A percentile compares a stretch with the other conserved stretches of the same genome.
Evolutionary conservation across 2,113 vertebrate species (phyloP).

Genomic region (Rousettus leschenaultii): DNA sequence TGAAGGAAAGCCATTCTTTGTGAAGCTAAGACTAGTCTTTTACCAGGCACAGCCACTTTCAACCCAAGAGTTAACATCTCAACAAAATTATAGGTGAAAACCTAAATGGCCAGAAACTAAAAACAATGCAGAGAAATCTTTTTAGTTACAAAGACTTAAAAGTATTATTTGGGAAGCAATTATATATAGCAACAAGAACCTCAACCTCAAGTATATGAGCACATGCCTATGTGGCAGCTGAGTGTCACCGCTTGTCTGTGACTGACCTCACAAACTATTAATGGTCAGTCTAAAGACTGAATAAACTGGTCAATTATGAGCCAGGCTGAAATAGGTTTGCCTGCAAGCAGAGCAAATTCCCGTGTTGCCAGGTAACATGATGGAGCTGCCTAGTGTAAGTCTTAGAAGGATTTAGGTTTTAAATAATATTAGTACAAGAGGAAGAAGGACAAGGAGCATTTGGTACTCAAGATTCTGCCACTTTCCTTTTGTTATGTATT

Average conservation of each 20-base stretch:
- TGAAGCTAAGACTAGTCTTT: neutral
- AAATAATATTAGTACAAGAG: neutral
- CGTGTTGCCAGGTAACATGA: neutral
- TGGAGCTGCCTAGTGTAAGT: neutral
- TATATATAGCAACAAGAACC: neutral
- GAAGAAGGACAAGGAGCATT: neutral
- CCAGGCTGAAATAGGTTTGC: neutral
- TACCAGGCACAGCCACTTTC: neutral
- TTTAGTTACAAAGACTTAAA: neutral
- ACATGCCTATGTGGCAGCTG: neutral
- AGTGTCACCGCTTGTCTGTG: neutral
- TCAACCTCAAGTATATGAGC: neutral
- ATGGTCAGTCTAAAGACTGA: neutral
- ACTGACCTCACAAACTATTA: neutral
- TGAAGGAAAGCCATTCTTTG: constrained; percentile 15
- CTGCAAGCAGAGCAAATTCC: neutral
- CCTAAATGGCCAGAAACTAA: neutral
- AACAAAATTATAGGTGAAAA: neutral
- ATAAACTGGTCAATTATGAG: neutral
- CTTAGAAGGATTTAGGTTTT: neutral
- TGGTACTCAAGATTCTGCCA: neutral
- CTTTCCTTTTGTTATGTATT: neutral
- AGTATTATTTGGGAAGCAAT: neutral
- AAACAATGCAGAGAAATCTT: neutral
- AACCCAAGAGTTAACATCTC: neutral